Evolutionary conservation across 1,140 invertebrate species (phyloP), one percentile per base, ranked within the genome.

Genomic region (Drosophila truncata): DNA sequence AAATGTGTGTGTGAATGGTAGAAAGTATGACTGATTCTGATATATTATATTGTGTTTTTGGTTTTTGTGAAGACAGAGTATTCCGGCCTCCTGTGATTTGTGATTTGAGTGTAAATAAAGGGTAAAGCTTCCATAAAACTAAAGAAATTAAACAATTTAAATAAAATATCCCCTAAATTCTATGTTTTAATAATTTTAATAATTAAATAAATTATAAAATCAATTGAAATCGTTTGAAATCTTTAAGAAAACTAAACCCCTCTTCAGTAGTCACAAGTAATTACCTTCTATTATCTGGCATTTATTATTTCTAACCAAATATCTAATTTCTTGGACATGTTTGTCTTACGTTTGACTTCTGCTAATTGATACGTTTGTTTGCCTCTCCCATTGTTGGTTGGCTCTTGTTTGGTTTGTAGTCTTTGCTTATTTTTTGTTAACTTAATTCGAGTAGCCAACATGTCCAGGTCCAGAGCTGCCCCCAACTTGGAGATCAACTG

Each of bases 351-450:
- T 16, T 41, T 78, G 80, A 58, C 61, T 74, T 41, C 50, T 62
- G 63, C 72, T 84, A 84, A 84, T 84, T 84, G 82, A 84, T 78
- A 84, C 65, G 77, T 84, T 74, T 39, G 62, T 35, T 52, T 47
- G 55, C 50, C 44, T 57, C 58, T 71, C 55, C 73, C 33, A 50
- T 37, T 76, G 77, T 61, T 76, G 47, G 77, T 61, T 76, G 47
- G 67, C 41, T 55, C 41, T 66, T 27, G 20, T 54, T 58, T 57
- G 35, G 44, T 6, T 33, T 14, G n/a, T n/a, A 23, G 14, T 11
- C 33, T 23, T 25, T 55, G 10, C 47, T 5, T 10, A 7, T 39
- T 52, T 65, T 31, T 66, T 60, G 47, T 49, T 61, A 57, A 35
- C 67, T 79, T 71, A 79, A 79, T 58, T 72, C 59, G 59, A 64